Evolutionary conservation across 2,888 invertebrate species (phyloP).

Genomic region (Sceliomorpha sp.): DNA sequence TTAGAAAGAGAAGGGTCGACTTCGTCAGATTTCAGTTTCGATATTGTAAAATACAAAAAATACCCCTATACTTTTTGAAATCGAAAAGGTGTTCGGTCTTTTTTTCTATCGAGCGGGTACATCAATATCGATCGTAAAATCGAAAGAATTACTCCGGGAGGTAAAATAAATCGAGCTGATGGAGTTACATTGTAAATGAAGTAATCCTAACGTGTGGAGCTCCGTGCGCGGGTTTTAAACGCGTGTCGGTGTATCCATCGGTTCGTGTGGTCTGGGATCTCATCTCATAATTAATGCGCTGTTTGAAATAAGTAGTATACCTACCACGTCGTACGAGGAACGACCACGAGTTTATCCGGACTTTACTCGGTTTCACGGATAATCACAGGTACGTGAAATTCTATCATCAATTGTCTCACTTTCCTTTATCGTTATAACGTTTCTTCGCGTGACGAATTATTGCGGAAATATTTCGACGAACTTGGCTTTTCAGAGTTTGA

Average conservation of each 20-base stretch:
- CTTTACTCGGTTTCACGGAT: slow-evolving; percentile 44
- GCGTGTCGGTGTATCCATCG: slow-evolving; percentile 42
- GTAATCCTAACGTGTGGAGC: slow-evolving; percentile 21
- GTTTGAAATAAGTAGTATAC: slow-evolving; percentile 53
- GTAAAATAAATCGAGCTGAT: slow-evolving; percentile 34
- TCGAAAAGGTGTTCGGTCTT: too few species aligned
- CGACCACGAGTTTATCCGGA: slow-evolving; percentile 42
- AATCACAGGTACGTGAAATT: slow-evolving; percentile 41
- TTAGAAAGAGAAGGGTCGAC: too few species aligned
- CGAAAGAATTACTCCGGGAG: slow-evolving; percentile 17
- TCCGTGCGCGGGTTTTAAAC: slow-evolving; percentile 28
- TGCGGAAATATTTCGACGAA: too few species aligned
- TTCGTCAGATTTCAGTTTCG: too few species aligned
- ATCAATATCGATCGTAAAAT: slow-evolving; percentile 28
- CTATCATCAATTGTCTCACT: slow-evolving; percentile 42
- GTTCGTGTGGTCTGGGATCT: slow-evolving; percentile 55
- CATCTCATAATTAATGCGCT: slow-evolving; percentile 53
- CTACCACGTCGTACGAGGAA: slow-evolving; percentile 51
- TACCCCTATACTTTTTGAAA: too few species aligned
- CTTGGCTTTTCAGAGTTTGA: too few species aligned
- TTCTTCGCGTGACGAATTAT: too few species aligned
- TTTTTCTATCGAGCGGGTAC: too few species aligned
- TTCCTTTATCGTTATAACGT: slow-evolving; percentile 32
- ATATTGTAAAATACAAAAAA: too few species aligned
- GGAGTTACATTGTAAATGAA: slow-evolving; percentile 35